Evolutionary conservation across 2,113 vertebrate species (phyloP).

Genomic region (Myiagra hebetior): DNA sequence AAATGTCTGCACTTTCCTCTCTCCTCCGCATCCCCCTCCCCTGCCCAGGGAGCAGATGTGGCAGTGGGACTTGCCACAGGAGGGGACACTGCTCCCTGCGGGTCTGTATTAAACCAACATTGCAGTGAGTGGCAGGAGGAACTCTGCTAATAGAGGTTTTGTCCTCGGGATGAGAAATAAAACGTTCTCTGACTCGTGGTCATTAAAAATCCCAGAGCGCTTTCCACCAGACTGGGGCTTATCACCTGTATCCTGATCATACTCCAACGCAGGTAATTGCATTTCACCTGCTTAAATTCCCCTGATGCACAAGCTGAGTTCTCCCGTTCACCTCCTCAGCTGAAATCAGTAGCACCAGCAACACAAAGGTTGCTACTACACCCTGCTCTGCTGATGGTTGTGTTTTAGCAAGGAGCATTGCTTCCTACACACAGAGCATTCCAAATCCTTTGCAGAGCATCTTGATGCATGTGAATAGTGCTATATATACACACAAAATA

Average conservation of each 20-base stretch:
- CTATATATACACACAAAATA: background rate
- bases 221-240: background rate
- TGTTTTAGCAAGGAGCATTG: background rate
- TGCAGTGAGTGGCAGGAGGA: background rate
- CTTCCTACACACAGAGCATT: background rate
- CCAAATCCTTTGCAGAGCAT: slow-evolving; percentile 15
- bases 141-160: background rate
- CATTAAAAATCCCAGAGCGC: background rate
- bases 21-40: accelerated
- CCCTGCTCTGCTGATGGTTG: background rate
- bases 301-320: background rate
- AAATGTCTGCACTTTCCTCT: background rate
- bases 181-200: background rate
- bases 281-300: background rate
- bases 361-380: background rate
- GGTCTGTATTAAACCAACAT: accelerated
- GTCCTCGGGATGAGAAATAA: background rate
- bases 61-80: accelerated
- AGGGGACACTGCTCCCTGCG: background rate
- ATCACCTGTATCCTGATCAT: background rate
- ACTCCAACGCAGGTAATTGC: background rate
- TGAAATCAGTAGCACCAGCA: background rate
- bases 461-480: background rate
- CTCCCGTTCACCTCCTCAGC: background rate
- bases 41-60: background rate